Conservation (phyloP, 1,140 invertebrate species). For the Ganaspis sp. region DNA sequence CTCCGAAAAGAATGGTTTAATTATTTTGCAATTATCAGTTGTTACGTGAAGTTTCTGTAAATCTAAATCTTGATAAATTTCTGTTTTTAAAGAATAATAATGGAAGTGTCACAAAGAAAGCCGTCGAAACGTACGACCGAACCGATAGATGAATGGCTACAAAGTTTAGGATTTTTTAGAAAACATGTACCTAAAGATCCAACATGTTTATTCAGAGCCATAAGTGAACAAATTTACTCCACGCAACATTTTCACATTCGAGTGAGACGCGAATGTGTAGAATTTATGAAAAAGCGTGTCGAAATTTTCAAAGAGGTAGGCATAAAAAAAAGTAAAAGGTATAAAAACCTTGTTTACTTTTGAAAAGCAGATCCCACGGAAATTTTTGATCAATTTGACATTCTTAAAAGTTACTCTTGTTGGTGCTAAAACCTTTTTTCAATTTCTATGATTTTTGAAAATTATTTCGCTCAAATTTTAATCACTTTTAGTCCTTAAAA, state of each 20-base stretch:
- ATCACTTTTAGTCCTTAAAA: no score
- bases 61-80: neutral
- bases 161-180: constrained; percentile 85
- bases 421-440: no score
- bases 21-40: no score
- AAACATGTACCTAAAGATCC: constrained; percentile 90
- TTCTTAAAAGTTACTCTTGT: no score
- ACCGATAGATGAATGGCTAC: constrained; percentile 85
- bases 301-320: constrained; percentile 77
- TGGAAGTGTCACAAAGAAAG: constrained; percentile 63
- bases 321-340: no score
- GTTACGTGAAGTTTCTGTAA: no score
- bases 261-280: constrained; percentile 84
- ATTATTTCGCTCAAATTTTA: no score
- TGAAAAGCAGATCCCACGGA: neutral
- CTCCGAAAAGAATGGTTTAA: no score
- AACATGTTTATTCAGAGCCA: constrained; percentile 88
- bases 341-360: neutral
- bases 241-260: constrained; percentile 86
- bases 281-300: constrained; percentile 81
- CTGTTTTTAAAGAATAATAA: constrained; percentile 37
- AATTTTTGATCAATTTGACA: no score
- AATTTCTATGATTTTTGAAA: no score
- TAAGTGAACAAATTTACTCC: constrained; percentile 90
- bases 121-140: constrained; percentile 68